phyloP scores from a whole-genome alignment of 1,140 invertebrate genomes.

The Leptinotarsa lineolata region DNA sequence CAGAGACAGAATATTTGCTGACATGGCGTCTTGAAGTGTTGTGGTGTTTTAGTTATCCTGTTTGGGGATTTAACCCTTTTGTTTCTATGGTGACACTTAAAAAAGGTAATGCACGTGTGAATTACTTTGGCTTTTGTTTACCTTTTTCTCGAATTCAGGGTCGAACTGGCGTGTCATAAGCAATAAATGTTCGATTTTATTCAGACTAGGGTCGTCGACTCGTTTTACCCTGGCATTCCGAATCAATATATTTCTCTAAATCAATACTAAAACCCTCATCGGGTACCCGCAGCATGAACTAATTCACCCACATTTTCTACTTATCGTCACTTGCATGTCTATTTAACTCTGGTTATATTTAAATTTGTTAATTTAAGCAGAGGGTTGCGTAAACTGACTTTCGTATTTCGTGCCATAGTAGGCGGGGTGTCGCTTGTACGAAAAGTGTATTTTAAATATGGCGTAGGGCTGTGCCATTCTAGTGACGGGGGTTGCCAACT shows the following conservation, averaged over 20 bases:
- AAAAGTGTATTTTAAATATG: slow-evolving; percentile 47
- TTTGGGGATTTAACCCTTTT: slow-evolving; percentile 52
- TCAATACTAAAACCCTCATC: slow-evolving; percentile 49
- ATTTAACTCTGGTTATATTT: slow-evolving; percentile 23
- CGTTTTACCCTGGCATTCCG: slow-evolving; percentile 45
- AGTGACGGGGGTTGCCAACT: slow-evolving; percentile 28
- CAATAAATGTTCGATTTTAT: slow-evolving; percentile 13
- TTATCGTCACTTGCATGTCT: slow-evolving; percentile 24
- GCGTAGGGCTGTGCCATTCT: slow-evolving; percentile 49
- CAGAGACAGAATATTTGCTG: slow-evolving; percentile 49
- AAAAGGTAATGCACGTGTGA: slow-evolving; percentile 42
- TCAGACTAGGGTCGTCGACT: slow-evolving; percentile 41
- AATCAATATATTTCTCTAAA: slow-evolving; percentile 54
- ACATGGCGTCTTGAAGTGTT: slow-evolving; percentile 56
- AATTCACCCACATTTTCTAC: slow-evolving; percentile 38
- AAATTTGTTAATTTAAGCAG: slow-evolving; percentile 39
- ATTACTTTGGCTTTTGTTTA: slow-evolving; percentile 13
- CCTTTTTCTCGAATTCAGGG: slow-evolving; percentile 29
- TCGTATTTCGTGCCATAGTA: slow-evolving; percentile 40
- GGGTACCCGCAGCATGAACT: slow-evolving; percentile 37
- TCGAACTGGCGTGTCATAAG: slow-evolving; percentile 34
- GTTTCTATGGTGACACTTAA: slow-evolving; percentile 39
- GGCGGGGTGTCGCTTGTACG: slow-evolving; percentile 47
- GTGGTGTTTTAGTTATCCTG: slow-evolving; percentile 51
- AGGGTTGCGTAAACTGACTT: slow-evolving; percentile 47